Percentiles rank a stretch among this genome's conserved stretches.
These are phyloP conservation scores for Fistularia tabacaria DNA, from an alignment of 2,797 vertebrate species.

Conservation along the genomic window DNA sequence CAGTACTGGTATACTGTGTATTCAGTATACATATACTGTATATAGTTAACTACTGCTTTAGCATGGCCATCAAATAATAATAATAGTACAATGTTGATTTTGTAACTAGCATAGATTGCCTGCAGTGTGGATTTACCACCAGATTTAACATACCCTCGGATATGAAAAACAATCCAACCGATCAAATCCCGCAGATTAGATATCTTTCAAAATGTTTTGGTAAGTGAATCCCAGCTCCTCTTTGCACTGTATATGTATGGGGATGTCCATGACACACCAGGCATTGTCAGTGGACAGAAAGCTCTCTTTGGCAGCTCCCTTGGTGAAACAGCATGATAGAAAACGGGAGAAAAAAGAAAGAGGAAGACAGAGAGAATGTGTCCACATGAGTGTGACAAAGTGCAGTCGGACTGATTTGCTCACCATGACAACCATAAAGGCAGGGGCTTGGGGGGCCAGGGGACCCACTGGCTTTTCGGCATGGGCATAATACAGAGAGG, in stretches of 20 bases:
- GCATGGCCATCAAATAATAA: slow-evolving; percentile 4
- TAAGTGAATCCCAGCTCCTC: slow-evolving; percentile 25
- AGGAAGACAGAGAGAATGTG: slow-evolving; percentile 65
- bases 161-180: slow-evolving; percentile 17
- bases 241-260: slow-evolving; percentile 49
- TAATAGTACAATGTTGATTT: no score
- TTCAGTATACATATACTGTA: no score
- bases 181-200: slow-evolving; percentile 29
- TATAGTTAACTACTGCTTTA: no score
- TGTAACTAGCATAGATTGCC: slow-evolving; percentile 15
- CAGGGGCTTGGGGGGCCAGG: slow-evolving; percentile 12
- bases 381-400: slow-evolving; percentile 73
- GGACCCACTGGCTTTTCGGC: slow-evolving; percentile 60
- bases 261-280: slow-evolving; percentile 48
- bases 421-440: slow-evolving; percentile 68
- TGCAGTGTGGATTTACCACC: slow-evolving; percentile 16
- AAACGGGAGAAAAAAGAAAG: slow-evolving; percentile 55
- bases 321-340: slow-evolving; percentile 50
- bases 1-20: no score
- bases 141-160: slow-evolving; percentile 26
- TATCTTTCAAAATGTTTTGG: slow-evolving; percentile 25
- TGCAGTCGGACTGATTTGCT: slow-evolving; percentile 65
- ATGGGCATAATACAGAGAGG: slow-evolving; percentile 62
- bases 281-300: slow-evolving; percentile 48
- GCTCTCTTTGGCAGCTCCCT: slow-evolving; percentile 41